Base-by-base conservation (phyloP, 2,888 invertebrate species). In the Encarsia formosa region DNA sequence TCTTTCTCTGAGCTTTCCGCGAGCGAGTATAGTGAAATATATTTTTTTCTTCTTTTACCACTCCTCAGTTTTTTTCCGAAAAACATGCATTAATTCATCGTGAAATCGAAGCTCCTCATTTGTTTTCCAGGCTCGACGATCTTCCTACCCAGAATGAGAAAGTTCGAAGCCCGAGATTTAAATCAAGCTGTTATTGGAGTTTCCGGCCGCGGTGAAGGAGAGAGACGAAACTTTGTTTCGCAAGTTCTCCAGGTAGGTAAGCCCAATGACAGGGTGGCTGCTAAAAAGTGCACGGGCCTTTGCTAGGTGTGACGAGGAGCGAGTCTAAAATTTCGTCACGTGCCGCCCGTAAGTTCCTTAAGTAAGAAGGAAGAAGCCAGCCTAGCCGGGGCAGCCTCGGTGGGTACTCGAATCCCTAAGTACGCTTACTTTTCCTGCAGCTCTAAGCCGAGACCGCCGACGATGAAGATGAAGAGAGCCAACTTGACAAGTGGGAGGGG, bases 301-400 rank as follows among this genome's bases (percentile, higher is more conserved):
- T 29, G n/a, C n/a, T n/a, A n/a, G n/a, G n/a, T n/a, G n/a, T n/a
- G n/a, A n/a, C n/a, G n/a, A n/a, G n/a, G n/a, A n/a, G n/a, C 42
- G 26, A 44, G 53, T 68, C 64, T 60, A 59, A 63, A 70, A 70
- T 70, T 71, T 66, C 62, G 67, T 71, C 72, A 72, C 70, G 71
- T 66, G 62, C 64, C 59, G 60, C 65, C 67, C 68, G 63, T 69
- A 69, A 71, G 69, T 63, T 58, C 63, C 68, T 65, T 69, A 69
- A 71, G 52, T 54, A 51, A 49, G 49, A 55, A 58, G 58, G 53
- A 49, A 56, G 58, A 53, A 52, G 48, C 32, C n/a, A 22, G 34
- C 40, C 31, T 29, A 45, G 48, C 53, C 22, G 29, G 24, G 20
- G 11, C 41, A 49, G 45, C 54, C 58, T 56, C 52, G 58, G 56